These are phyloP conservation scores for Babyrousa celebensis DNA, from an alignment of 2,797 vertebrate species.

Conservation along the genomic window DNA sequence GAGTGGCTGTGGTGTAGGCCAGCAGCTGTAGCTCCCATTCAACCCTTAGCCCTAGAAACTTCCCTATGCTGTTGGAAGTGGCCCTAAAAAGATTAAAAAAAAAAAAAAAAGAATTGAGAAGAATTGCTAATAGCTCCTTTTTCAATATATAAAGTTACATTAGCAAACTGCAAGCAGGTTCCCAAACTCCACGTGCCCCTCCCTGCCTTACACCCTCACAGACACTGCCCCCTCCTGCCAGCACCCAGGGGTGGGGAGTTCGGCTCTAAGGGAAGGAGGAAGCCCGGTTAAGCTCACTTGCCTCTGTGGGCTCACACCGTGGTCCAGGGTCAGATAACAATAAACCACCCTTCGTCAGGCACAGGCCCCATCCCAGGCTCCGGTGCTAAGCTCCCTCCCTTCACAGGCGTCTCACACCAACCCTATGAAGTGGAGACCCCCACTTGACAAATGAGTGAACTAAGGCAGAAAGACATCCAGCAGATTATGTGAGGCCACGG, in stretches of 20 bases:
- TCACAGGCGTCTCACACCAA: background rate
- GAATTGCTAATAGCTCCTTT: background rate
- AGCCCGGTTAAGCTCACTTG: background rate
- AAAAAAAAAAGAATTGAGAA: background rate
- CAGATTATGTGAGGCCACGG: background rate
- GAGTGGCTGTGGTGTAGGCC: too few relatives aligned
- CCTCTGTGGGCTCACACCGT: background rate
- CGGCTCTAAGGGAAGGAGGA: background rate
- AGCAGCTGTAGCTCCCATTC: too few relatives aligned
- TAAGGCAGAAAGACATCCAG: background rate
- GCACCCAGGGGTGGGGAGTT: background rate
- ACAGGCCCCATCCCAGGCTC: rapidly evolving
- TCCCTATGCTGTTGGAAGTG: too few relatives aligned
- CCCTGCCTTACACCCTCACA: background rate
- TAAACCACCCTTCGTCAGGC: background rate
- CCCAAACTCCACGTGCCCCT: background rate
- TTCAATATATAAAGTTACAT: background rate
- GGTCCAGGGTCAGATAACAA: background rate
- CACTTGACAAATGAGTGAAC: background rate
- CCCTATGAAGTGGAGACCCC: background rate
- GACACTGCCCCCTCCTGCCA: background rate
- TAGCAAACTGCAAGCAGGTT: background rate
- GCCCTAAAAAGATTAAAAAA: too few relatives aligned
- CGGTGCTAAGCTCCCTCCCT: background rate
- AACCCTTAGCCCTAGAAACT: too few relatives aligned